A percentile compares a stretch with the other conserved stretches of the same genome.
phyloP scores from a whole-genome alignment of 2,888 invertebrate species.

The Dysmachus trigonus region DNA sequence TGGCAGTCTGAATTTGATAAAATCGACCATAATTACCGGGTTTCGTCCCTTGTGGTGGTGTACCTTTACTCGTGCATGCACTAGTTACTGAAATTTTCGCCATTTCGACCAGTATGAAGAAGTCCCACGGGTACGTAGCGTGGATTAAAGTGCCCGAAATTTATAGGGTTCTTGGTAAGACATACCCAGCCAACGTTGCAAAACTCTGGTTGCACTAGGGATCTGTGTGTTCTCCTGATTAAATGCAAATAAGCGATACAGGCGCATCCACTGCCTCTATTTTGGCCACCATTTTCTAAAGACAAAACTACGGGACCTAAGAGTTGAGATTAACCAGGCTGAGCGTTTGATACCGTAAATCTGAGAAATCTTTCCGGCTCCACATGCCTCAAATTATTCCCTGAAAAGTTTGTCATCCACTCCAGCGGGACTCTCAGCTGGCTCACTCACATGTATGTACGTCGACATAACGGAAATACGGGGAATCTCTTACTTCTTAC shows the following conservation, averaged over 20 bases:
- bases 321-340: neutral
- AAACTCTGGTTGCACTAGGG: neutral
- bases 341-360: neutral
- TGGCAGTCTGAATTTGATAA: neutral
- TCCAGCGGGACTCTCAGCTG: neutral
- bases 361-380: neutral
- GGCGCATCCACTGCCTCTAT: neutral
- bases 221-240: neutral
- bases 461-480: neutral
- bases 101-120: neutral
- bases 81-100: neutral
- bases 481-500: neutral
- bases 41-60: neutral
- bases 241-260: neutral
- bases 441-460: neutral
- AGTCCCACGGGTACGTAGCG: neutral
- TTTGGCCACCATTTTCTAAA: neutral
- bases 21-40: neutral
- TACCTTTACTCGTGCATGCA: neutral
- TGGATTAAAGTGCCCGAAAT: neutral
- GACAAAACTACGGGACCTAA: neutral
- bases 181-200: neutral
- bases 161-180: neutral
- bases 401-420: neutral
- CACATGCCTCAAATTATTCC: neutral